These are phyloP conservation scores for Bombus vancouverensis DNA, from an alignment of 1,140 invertebrate species.

Conservation along the genomic window DNA sequence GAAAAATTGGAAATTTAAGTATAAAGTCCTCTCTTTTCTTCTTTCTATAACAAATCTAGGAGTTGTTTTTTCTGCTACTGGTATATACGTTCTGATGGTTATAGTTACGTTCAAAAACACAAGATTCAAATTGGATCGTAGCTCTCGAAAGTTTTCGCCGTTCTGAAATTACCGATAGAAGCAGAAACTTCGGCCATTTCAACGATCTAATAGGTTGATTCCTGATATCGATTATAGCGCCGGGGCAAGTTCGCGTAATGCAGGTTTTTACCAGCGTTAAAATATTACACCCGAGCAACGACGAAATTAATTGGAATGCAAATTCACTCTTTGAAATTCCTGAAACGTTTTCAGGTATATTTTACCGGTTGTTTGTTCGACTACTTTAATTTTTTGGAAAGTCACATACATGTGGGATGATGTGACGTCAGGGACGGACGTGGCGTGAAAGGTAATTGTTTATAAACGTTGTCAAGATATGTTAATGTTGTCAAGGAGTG, in stretches of 20 bases:
- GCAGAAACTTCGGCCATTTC: constrained; percentile 35
- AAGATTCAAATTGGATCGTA: constrained; percentile 15
- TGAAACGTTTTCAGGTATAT: background rate
- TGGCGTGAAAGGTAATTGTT: too few species aligned
- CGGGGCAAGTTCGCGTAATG: background rate
- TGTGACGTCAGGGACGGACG: too few species aligned
- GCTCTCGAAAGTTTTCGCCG: constrained; percentile 5
- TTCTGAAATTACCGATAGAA: constrained; percentile 17
- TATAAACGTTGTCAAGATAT: too few species aligned
- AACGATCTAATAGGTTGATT: constrained; percentile 31
- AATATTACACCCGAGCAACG: background rate
- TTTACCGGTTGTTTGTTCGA: background rate
- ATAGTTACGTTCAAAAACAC: background rate
- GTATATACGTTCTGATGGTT: background rate
- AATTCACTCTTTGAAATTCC: background rate
- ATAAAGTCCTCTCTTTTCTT: background rate
- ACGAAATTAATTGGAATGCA: constrained; percentile 15
- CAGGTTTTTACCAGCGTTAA: constrained; percentile 1
- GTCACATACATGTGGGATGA: too few species aligned
- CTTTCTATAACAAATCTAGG: background rate
- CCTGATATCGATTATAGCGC: constrained; percentile 27
- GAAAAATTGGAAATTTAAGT: background rate
- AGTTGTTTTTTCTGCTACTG: background rate
- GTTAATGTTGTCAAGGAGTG: too few species aligned
- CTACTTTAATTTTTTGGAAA: too few species aligned